These are phyloP conservation scores for Sinopyrophorus schimmeli DNA, from an alignment of 2,888 invertebrate genomes.

Conservation along the genomic window DNA sequence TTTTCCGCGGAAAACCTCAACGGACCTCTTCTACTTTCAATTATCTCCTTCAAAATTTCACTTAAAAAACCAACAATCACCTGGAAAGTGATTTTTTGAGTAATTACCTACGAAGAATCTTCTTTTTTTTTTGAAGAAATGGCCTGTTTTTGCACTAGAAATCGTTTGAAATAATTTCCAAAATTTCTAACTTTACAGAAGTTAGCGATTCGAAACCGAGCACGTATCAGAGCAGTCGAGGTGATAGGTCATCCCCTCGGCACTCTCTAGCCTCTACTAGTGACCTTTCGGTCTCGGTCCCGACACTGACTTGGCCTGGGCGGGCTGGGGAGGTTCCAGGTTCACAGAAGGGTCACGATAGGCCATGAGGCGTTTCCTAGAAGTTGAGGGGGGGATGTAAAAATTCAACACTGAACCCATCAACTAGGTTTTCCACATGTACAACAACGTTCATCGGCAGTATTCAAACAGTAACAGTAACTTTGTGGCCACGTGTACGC, in stretches of 20 bases:
- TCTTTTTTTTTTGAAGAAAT: conserved; percentile 1
- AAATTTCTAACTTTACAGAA: conserved; percentile 31
- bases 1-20: no score
- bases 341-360: conserved; percentile 57
- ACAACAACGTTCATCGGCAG: conserved; percentile 19
- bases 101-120: no score
- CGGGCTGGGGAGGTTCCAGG: conserved; percentile 56
- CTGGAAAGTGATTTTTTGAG: no score
- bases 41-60: no score
- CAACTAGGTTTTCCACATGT: conserved; percentile 25
- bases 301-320: conserved; percentile 58
- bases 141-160: conserved; percentile 1
- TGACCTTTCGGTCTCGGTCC: conserved; percentile 57
- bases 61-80: no score
- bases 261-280: conserved; percentile 58
- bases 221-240: conserved; percentile 51
- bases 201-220: conserved; percentile 40
- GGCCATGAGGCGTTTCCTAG: conserved; percentile 54
- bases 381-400: conserved; percentile 36
- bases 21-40: no score
- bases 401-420: conserved; percentile 26
- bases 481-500: conserved; percentile 29
- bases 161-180: conserved; percentile 34
- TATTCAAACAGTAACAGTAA: conserved; percentile 28
- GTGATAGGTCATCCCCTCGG: conserved; percentile 58